Evolutionary conservation across 92 coral and sea anemone species (phyloP).

Genomic region (Micromussa lordhowensis): DNA sequence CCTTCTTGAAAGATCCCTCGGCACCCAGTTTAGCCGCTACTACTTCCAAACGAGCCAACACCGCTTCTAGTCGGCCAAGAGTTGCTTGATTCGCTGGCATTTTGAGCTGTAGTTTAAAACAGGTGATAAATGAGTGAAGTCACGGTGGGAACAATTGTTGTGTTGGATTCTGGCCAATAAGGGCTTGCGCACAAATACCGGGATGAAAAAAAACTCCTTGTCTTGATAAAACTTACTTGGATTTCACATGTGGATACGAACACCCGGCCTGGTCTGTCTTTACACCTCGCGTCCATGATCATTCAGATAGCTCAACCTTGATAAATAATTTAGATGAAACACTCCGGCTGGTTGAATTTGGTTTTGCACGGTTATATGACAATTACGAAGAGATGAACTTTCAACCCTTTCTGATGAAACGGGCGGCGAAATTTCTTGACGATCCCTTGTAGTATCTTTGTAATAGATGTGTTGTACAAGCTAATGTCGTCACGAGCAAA

Average conservation of each 20-base stretch:
- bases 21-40: conserved; percentile 41
- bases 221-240: conserved; percentile 6
- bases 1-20: conserved; percentile 22
- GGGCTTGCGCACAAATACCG: not conserved
- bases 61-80: conserved; percentile 29
- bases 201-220: not conserved
- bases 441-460: not conserved
- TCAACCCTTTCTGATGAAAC: not conserved
- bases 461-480: not conserved
- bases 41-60: conserved; percentile 35
- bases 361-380: not conserved
- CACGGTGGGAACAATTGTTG: conserved; percentile 17
- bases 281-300: conserved; percentile 11
- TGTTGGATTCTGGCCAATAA: conserved; percentile 18
- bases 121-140: conserved; percentile 11
- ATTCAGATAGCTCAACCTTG: not conserved
- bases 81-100: conserved; percentile 46
- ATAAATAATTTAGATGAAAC: conserved; percentile 15
- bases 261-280: not conserved
- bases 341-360: not conserved
- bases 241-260: conserved; percentile 21
- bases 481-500: not conserved
- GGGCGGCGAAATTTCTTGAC: not conserved
- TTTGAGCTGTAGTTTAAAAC: conserved; percentile 20
- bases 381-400: not conserved